Base-by-base conservation (phyloP, 2,797 vertebrate species). In the Xenops minutus region DNA sequence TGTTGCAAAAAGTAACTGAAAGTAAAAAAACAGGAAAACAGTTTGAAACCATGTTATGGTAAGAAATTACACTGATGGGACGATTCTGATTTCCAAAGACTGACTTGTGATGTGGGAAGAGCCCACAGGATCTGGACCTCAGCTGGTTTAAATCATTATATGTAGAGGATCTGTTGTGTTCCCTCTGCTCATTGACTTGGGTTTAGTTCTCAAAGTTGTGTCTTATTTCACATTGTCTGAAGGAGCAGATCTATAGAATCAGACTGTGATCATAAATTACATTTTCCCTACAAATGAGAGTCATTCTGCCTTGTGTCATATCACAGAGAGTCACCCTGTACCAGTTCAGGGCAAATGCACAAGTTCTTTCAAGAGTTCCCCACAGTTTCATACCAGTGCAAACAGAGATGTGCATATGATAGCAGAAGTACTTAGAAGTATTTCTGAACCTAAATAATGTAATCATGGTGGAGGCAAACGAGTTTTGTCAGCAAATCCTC, bases 121-220 rank as follows among this genome's bases (percentile, higher is more conserved):
- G 14, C 36, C 15, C 30, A 15, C 9, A 73, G 56, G 34, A 49
- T 11, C 17, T 61, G 59, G 23, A 78, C 55, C 36, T 92, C 49
- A 83, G 30, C 18, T 63, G 19, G 12, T 85, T 69, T 56, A 34
- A 56, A 24, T 43, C 1, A 2, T 21, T 32, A 14, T 0, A 0
- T 32, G 15, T 29, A 55, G 14, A 63, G 9, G 17, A 49, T 52
- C 36, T 71, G 8, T 30, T 49, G 29, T 0, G 0, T 12, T 76
- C 36, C 3, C 22, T 84, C 36, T 6, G 9, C 30, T 37, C 51
- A 22, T 12, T 73, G 55, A n/a, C 62, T 20, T 55, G 32, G 18
- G 48, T 54, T 62, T 67, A 83, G 34, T 64, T 67, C 49, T 55
- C 51, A 15, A 32, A 83, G 12, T 5, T 68, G 39, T 74, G 54